phyloP scores from a whole-genome alignment of 2,888 invertebrate species.

The Sisyra nigra region DNA sequence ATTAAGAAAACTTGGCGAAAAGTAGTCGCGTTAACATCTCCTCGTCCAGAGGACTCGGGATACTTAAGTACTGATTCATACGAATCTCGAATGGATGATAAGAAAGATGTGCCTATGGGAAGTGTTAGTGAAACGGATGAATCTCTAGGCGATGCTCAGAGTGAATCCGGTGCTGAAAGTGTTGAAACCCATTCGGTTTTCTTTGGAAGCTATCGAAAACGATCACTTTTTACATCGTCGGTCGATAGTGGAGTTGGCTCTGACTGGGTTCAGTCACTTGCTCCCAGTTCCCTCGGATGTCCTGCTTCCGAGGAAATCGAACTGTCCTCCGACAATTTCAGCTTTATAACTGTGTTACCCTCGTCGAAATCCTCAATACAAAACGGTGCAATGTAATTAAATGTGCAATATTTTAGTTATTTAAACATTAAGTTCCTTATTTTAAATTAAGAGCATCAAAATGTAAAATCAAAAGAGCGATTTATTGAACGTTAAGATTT shows the following conservation, averaged over 20 bases:
- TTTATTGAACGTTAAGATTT: too few relatives aligned
- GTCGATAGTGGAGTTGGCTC: conserved; percentile 26
- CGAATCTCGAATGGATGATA: conserved; percentile 29
- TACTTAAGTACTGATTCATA: conserved; percentile 73
- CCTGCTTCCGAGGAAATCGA: conserved; percentile 25
- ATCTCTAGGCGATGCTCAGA: conserved; percentile 63
- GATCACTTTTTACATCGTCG: conserved; percentile 18
- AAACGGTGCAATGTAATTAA: neutral
- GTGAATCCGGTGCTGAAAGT: conserved; percentile 78
- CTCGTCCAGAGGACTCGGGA: conserved; percentile 51
- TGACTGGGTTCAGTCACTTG: conserved; percentile 11
- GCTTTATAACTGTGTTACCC: conserved; percentile 29
- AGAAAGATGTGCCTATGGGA: conserved; percentile 10
- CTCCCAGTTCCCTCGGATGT: conserved; percentile 7
- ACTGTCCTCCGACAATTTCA: conserved; percentile 25
- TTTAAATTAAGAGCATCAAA: too few relatives aligned
- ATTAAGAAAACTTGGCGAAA: conserved; percentile 21
- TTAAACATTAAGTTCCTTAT: too few relatives aligned
- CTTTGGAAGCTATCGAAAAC: conserved; percentile 49
- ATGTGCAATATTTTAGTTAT: too few relatives aligned
- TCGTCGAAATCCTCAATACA: conserved; percentile 12
- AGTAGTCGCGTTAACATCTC: conserved; percentile 15
- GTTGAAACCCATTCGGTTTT: conserved; percentile 76
- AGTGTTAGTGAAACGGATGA: conserved; percentile 62
- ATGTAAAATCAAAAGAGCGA: too few relatives aligned